A percentile compares a stretch with the other conserved stretches of the same genome.
Evolutionary conservation across 2,888 invertebrate genomes (phyloP).

Genomic region (Drosophila incognita): DNA sequence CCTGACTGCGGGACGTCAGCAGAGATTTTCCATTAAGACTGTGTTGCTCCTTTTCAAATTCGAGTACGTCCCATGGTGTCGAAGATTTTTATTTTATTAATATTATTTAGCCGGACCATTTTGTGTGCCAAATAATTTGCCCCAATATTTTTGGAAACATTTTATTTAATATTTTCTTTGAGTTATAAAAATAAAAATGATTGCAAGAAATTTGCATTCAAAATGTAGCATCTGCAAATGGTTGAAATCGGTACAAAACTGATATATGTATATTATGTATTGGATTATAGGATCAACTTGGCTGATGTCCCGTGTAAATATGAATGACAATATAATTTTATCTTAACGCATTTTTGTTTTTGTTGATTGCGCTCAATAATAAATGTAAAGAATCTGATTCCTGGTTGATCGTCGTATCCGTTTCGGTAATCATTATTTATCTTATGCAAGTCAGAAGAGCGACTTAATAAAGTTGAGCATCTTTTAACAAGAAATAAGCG

Average conservation of each 20-base stretch:
- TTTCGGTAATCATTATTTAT: constrained; percentile 20
- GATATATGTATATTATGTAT: not conserved
- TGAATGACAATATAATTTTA: not conserved
- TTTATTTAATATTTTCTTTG: constrained; percentile 19
- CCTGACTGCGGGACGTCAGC: constrained; percentile 4
- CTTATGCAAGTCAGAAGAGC: not conserved
- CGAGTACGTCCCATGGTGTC: constrained; percentile 8
- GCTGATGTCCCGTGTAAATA: not conserved
- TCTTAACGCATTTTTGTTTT: constrained; percentile 6
- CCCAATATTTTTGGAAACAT: constrained; percentile 17
- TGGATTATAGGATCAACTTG: not conserved
- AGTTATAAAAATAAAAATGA: not conserved
- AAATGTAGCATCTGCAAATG: not conserved
- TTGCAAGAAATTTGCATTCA: constrained; percentile 10
- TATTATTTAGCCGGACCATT: constrained; percentile 42
- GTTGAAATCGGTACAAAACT: not conserved
- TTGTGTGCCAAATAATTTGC: constrained; percentile 36
- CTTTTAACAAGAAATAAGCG: constrained; percentile 20
- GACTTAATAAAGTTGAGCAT: constrained; percentile 6
- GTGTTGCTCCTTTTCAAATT: constrained; percentile 36
- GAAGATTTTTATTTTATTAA: constrained; percentile 58
- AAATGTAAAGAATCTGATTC: not conserved
- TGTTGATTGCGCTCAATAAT: constrained; percentile 10
- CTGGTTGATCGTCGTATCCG: not conserved
- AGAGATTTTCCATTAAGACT: constrained; percentile 53